Evolutionary conservation across 2,113 vertebrate species (phyloP), one percentile per base, ranked within the genome.

Genomic region (Stictonetta naevosa): DNA sequence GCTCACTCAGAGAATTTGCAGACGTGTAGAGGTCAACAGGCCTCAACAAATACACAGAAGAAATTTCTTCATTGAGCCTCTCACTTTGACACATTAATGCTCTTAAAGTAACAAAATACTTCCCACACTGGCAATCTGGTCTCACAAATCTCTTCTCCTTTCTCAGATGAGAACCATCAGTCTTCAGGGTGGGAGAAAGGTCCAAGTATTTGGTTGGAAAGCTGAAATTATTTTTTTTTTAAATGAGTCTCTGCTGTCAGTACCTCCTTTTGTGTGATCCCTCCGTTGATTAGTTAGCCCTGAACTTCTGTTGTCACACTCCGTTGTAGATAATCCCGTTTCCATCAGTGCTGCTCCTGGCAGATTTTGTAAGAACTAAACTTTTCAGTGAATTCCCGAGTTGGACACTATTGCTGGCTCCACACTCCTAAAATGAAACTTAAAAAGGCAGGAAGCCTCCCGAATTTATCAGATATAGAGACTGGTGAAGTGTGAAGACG

Each of bases 1-100:
- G 71, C 69, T 88, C 78, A 90, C 91, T 95, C 55, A 86, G 34
- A 93, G 16, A 77, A 31, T 73, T 87, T 93, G 76, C 81, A 96
- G 71, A 71, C 88, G n/a, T 18, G 26, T 20, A 82, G 44, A 91
- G 23, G 76, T 63, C 11, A 48, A 68, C 11, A 66, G 28, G 14
- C 5, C 34, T 52, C 34, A 90, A 68, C 40, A 85, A 16, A 62
- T 2, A 42, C 13, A 22, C 11, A 40, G 68, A 87, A 95, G 36
- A 95, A 83, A 76, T 88, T 23, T 62, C 34, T 92, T 82, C 18
- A 22, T 3, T 63, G 59, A 62, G 13, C 29, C 26, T 80, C 33
- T 77, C 11, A 12, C 38, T 86, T 69, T 63, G 31, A 80, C 84
- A 48, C 0, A 2, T 38, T 60, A 33, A 53, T 63, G 11, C 13